Base-by-base conservation (phyloP, 2,113 vertebrate species). In the Dromaius novaehollandiae region DNA sequence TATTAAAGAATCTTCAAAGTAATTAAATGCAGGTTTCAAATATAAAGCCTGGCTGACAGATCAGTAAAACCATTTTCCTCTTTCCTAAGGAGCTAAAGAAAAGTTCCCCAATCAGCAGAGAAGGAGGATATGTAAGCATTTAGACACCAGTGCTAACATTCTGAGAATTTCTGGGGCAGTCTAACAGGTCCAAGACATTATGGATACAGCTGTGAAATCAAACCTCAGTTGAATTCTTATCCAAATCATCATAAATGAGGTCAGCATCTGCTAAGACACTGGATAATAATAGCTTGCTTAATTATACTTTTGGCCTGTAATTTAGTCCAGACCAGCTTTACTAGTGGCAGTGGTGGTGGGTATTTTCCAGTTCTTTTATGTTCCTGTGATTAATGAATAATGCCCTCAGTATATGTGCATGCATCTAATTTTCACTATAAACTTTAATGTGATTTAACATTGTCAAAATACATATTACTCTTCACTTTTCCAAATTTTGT, bases 381-480 rank as follows among this genome's bases (percentile, higher is more conserved):
- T 96, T 93, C 51, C 73, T 88, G 25, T 91, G 89, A 94, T 96
- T 88, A 88, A 73, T 79, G 95, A 86, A 71, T 88, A 94, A 95
- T 89, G 82, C 60, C 89, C 53, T 95, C 1, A 0, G 69, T 95
- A 58, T 81, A 84, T 86, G 48, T 86, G 76, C 68, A 64, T 96
- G 91, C 73, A 88, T 95, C 73, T 90, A 61, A 97, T 97, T 97
- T 96, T 95, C 96, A 94, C 88, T 94, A 95, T 91, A 73, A 24
- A 74, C 79, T 55, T 91, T 86, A 96, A 94, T 86, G 73, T 76
- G 73, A 93, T 96, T 95, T 94, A 91, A 84, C 70, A 36, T 93
- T 51, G 93, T 95, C 88, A 96, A 86, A 96, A 97, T 95, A 97
- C 93, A 97, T 94, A 93, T 96, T 95, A 90, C 88, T 91, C 88